Conservation (phyloP, 2,797 vertebrate genomes). For the Cephalopachus bancanus region DNA sequence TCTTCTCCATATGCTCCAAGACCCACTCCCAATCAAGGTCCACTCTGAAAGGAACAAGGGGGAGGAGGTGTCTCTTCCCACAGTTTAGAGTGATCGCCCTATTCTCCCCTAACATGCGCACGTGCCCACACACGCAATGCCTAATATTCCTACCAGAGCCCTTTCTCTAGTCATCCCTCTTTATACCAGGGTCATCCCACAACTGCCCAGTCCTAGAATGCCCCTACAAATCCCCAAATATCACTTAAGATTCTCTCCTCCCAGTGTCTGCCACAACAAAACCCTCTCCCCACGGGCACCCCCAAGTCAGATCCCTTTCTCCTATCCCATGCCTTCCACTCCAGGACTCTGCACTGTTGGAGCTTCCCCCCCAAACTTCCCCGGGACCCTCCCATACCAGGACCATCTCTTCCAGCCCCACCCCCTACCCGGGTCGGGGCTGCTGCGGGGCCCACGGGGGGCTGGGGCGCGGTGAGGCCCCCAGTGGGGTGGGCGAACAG, state of each 20-base stretch:
- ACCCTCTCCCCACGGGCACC: neutral
- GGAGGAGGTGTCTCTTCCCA: neutral
- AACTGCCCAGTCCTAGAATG: constrained; percentile 76
- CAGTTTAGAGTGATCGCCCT: neutral
- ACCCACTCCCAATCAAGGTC: neutral
- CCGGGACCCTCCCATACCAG: constrained; percentile 44
- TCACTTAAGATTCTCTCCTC: neutral
- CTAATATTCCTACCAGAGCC: neutral
- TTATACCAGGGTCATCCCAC: constrained; percentile 17
- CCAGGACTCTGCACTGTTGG: neutral
- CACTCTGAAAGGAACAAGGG: neutral
- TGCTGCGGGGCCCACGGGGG: constrained; percentile 74
- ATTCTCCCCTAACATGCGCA: neutral
- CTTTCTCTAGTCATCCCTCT: neutral
- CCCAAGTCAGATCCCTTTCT: neutral
- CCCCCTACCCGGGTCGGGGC: constrained; percentile 80
- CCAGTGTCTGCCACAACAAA: neutral
- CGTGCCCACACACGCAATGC: neutral
- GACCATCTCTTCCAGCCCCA: constrained; percentile 55
- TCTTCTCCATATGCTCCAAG: neutral
- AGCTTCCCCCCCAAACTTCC: neutral
- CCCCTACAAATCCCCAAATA: constrained; percentile 44
- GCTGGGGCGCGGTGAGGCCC: constrained; percentile 83
- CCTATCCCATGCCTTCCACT: neutral
- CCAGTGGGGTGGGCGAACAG: constrained; percentile 83